Evolutionary conservation across 2,113 vertebrate species (phyloP).

Genomic region (Desmodus rotundus): DNA sequence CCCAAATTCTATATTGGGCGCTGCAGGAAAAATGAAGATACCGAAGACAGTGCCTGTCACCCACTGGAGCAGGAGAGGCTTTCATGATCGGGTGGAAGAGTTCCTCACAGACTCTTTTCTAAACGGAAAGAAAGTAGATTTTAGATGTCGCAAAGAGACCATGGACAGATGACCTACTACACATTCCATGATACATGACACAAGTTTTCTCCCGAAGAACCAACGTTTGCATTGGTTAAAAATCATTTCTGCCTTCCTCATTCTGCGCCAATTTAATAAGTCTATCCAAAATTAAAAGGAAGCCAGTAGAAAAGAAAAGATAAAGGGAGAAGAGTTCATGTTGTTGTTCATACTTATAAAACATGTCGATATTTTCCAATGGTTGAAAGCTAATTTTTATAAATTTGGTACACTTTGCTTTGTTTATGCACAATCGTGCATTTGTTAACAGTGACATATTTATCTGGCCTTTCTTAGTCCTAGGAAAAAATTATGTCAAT

Average conservation of each 20-base stretch:
- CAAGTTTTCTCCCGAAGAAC: neutral
- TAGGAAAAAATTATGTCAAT: constrained; percentile 87
- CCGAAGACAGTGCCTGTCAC: neutral
- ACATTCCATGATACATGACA: neutral
- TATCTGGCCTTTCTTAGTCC: constrained; percentile 83
- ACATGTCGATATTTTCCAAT: constrained; percentile 33
- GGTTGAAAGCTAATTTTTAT: constrained; percentile 78
- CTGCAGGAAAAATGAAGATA: neutral
- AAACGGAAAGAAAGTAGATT: neutral
- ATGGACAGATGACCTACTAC: neutral
- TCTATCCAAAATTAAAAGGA: constrained; percentile 16
- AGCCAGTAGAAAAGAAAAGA: neutral
- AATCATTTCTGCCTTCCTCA: neutral
- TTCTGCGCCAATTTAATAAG: neutral
- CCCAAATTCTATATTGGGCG: neutral
- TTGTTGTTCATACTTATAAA: neutral
- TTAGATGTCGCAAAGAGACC: neutral
- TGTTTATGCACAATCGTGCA: constrained; percentile 79
- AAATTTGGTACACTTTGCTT: constrained; percentile 68
- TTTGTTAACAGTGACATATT: constrained; percentile 88
- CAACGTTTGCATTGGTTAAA: neutral
- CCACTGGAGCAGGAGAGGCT: neutral
- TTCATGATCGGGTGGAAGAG: neutral
- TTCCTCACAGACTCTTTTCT: neutral
- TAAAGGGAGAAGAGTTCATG: neutral